These are phyloP conservation scores for Eonycteris spelaea DNA, from an alignment of 2,113 vertebrate species.

Conservation along the genomic window DNA sequence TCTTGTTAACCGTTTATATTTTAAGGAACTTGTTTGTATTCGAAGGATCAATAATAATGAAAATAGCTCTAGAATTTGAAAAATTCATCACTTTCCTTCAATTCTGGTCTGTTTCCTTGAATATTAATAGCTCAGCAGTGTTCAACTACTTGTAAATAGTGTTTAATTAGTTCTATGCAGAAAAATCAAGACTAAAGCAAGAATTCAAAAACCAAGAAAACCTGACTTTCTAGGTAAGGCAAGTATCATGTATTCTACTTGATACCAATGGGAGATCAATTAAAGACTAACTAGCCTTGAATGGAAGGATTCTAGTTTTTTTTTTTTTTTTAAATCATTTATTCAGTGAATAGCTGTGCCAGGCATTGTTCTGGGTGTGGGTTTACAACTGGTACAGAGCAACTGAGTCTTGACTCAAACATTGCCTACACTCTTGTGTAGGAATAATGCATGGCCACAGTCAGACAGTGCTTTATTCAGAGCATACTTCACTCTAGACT, in stretches of 20 bases:
- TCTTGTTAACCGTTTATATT: neutral
- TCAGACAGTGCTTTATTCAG: neutral
- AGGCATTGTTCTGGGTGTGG: neutral
- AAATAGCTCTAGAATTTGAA: constrained; percentile 33
- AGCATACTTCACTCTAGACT: neutral
- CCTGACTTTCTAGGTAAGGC: neutral
- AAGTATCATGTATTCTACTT: neutral
- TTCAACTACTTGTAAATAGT: constrained; percentile 35
- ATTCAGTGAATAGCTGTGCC: neutral
- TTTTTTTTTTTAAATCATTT: neutral
- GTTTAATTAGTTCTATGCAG: constrained; percentile 17
- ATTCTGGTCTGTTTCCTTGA: constrained; percentile 19
- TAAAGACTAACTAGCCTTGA: neutral
- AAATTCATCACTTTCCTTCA: neutral
- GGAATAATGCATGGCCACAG: neutral
- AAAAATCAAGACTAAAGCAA: constrained; percentile 40
- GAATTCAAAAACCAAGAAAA: neutral
- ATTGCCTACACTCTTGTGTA: accelerated
- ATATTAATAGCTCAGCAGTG: constrained; percentile 25
- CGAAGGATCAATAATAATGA: constrained; percentile 21
- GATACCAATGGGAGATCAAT: neutral
- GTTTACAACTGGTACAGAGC: neutral
- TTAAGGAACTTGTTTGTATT: neutral
- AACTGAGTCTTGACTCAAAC: neutral
- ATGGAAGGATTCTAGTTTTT: neutral